Conservation (phyloP, 1,140 invertebrate genomes). For the Calephelis nemesis region DNA sequence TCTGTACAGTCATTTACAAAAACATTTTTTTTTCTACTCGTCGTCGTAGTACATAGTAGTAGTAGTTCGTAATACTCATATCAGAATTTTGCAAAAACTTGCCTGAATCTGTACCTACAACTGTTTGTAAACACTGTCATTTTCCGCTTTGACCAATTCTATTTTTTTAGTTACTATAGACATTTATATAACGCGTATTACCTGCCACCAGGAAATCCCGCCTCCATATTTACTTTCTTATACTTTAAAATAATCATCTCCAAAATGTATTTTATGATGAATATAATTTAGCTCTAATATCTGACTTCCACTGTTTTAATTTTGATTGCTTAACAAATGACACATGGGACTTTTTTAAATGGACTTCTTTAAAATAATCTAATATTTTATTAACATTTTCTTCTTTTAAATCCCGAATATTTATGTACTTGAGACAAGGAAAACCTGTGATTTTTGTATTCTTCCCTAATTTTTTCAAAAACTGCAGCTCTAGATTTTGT, state of each 20-base stretch:
- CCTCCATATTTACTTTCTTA: too few species aligned
- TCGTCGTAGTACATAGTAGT: neutral
- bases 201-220: too few species aligned
- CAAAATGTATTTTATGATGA: neutral
- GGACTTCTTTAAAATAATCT: slow-evolving; percentile 31
- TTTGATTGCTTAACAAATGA: slow-evolving; percentile 35
- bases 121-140: too few species aligned
- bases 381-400: slow-evolving; percentile 37
- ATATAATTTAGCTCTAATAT: slow-evolving; percentile 31
- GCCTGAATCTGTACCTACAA: too few species aligned
- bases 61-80: too few species aligned
- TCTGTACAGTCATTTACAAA: neutral
- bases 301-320: slow-evolving; percentile 35
- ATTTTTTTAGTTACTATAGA: too few species aligned
- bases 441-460: slow-evolving; percentile 42
- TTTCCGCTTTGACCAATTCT: too few species aligned
- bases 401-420: slow-evolving; percentile 36
- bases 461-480: slow-evolving; percentile 36
- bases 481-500: slow-evolving; percentile 36
- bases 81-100: too few species aligned
- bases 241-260: neutral
- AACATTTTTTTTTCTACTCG: neutral
- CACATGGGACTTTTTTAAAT: slow-evolving; percentile 27
- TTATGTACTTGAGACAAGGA: slow-evolving; percentile 32
- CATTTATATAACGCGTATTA: too few species aligned